Evolutionary conservation across 2,888 invertebrate species (phyloP).

Genomic region (Omphaloscelis lunosa): DNA sequence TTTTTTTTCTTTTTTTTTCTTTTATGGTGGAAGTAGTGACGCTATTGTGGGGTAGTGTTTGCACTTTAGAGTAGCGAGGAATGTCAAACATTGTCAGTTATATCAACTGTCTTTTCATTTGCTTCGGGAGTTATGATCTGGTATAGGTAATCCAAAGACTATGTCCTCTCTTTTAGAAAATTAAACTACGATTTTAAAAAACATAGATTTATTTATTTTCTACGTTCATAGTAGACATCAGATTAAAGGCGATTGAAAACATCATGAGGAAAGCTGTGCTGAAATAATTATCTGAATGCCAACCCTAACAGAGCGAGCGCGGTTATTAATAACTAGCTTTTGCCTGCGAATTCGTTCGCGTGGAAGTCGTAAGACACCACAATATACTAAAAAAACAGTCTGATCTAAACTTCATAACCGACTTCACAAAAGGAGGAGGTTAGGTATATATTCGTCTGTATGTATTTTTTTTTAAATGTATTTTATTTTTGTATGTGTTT

Average conservation of each 20-base stretch:
- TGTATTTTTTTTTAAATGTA: too few relatives aligned
- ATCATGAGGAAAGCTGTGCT: too few relatives aligned
- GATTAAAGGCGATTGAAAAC: neutral
- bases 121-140: neutral
- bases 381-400: too few relatives aligned
- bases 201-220: neutral
- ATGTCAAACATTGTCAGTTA: neutral
- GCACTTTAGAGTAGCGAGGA: neutral
- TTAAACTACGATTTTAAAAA: neutral
- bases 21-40: neutral
- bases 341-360: too few relatives aligned
- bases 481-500: too few relatives aligned
- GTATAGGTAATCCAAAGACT: neutral
- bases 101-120: neutral
- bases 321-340: neutral
- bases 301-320: neutral
- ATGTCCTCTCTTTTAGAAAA: neutral
- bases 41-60: constrained; percentile 20
- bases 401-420: too few relatives aligned
- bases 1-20: constrained; percentile 36
- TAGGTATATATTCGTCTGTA: too few relatives aligned
- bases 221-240: neutral
- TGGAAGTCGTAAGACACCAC: too few relatives aligned
- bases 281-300: neutral
- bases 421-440: too few relatives aligned